Conservation (phyloP, 1,140 invertebrate species). For the honey bee (Apis mellifera) region Amel_HAv3.1 CM009934.2:13354001-13354500, state of each 20-base stretch:
- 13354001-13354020: constrained; percentile 58
- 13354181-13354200: constrained; percentile 58
- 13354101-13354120: constrained; percentile 52
- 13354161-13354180: constrained; percentile 64
- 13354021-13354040: neutral
- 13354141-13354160: constrained; percentile 66
- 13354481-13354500: constrained; percentile 11
- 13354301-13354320: neutral
- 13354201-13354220: neutral
- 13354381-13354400: constrained; percentile 61
- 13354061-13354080: constrained; percentile 40
- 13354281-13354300: constrained; percentile 62
- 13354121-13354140: constrained; percentile 63
- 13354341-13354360: neutral
- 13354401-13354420: constrained; percentile 60
- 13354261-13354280: constrained; percentile 36
- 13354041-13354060: constrained; percentile 30
- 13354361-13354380: constrained; percentile 34
- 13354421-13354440: constrained; percentile 41
- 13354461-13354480: neutral
- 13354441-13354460: constrained; percentile 18
- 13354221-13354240: neutral
- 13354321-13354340: neutral
- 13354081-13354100: constrained; percentile 53
- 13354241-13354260: constrained; percentile 32